phyloP scores from a whole-genome alignment of 2,113 vertebrate genomes.

The human region DNA sequence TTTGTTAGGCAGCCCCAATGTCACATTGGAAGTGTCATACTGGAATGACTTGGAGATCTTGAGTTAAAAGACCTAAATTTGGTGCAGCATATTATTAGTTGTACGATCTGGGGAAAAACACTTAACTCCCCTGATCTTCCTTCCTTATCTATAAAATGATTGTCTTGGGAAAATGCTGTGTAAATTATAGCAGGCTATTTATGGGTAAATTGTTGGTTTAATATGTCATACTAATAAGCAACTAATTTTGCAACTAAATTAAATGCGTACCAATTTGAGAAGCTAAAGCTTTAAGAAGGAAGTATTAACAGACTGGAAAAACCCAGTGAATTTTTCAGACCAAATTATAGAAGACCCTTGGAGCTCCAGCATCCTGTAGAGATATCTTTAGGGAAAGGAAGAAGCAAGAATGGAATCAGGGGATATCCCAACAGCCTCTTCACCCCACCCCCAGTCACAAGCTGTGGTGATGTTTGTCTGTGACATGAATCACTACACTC shows the following conservation, averaged over 20 bases:
- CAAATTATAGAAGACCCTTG: constrained; percentile 63
- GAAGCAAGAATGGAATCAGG: constrained; percentile 23
- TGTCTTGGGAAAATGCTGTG: neutral
- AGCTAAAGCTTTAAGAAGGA: constrained; percentile 66
- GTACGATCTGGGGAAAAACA: neutral
- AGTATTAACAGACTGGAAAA: constrained; percentile 63
- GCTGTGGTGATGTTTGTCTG: neutral
- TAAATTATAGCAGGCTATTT: neutral
- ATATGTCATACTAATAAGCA: constrained; percentile 31
- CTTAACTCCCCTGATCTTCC: neutral
- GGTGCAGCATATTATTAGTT: neutral
- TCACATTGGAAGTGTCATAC: neutral
- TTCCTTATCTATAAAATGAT: neutral
- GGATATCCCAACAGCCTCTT: neutral
- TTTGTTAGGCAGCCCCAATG: neutral
- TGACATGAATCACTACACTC: neutral
- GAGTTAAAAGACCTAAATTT: constrained; percentile 8
- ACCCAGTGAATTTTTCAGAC: constrained; percentile 62
- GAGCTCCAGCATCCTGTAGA: constrained; percentile 52
- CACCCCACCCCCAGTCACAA: fast-evolving
- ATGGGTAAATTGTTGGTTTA: neutral
- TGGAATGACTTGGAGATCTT: neutral
- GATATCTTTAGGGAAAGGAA: neutral
- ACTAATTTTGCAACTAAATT: constrained; percentile 73
- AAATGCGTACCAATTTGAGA: constrained; percentile 65